Evolutionary conservation across 2,113 vertebrate species (phyloP).

Genomic region (Callaeas wilsoni): DNA sequence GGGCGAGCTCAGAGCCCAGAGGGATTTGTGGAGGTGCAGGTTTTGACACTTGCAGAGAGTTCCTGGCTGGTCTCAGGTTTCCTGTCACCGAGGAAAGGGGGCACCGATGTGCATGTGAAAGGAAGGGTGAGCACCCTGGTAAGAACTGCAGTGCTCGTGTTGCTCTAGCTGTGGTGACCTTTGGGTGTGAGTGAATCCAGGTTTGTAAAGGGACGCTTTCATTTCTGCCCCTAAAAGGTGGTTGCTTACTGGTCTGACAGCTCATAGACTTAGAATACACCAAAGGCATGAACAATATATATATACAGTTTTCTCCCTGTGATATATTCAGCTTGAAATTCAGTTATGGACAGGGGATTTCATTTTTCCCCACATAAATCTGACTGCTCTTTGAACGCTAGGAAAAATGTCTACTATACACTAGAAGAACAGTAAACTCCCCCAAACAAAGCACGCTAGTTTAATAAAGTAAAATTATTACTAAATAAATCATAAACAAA

Average conservation of each 20-base stretch:
- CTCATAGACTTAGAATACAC: not conserved
- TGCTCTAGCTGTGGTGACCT: not conserved
- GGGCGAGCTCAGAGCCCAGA: accelerated
- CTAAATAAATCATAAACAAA: not conserved
- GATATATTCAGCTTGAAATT: not conserved
- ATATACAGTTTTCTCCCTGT: not conserved
- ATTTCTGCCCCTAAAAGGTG: not conserved
- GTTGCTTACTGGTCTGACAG: not conserved
- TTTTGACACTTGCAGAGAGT: not conserved
- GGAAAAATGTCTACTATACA: not conserved
- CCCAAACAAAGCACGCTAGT: not conserved
- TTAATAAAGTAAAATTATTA: not conserved
- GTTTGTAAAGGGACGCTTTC: not conserved
- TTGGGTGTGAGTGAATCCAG: not conserved
- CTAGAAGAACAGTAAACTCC: not conserved
- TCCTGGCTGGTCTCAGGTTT: not conserved
- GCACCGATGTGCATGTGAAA: accelerated
- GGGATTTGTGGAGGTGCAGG: not conserved
- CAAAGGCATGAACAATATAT: not conserved
- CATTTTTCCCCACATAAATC: not conserved
- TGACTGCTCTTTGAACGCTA: not conserved
- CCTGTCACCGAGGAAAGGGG: not conserved
- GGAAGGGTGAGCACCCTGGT: not conserved
- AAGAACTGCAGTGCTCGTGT: not conserved
- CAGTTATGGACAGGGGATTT: not conserved